phyloP scores from a whole-genome alignment of 2,888 invertebrate genomes.

The Chironomus riparius region DNA sequence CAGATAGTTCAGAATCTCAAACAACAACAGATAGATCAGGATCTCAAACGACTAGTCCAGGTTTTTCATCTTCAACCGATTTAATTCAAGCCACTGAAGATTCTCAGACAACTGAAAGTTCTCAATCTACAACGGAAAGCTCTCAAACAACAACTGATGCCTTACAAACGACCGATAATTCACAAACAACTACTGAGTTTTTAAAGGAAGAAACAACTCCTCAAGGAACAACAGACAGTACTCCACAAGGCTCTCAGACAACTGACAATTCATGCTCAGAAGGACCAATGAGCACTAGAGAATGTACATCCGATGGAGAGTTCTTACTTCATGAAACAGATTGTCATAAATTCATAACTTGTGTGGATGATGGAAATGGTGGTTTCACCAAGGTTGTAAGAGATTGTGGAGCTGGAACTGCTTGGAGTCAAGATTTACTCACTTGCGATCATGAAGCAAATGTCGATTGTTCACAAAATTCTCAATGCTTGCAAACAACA shows the following conservation, averaged over 20 bases:
- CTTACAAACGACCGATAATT: too few relatives aligned
- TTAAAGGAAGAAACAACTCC: conserved; percentile 23
- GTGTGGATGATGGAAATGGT: conserved; percentile 42
- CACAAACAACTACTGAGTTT: conserved; percentile 30
- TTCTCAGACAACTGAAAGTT: conserved; percentile 29
- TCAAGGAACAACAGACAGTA: too few relatives aligned
- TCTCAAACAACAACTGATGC: conserved; percentile 29
- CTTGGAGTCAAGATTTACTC: conserved; percentile 45
- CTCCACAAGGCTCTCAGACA: conserved; percentile 9
- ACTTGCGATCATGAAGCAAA: not conserved
- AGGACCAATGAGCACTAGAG: conserved; percentile 32
- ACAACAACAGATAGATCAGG: conserved; percentile 28
- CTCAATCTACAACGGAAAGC: conserved; percentile 30
- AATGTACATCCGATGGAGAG: conserved; percentile 40
- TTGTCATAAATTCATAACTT: conserved; percentile 57
- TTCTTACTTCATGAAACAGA: conserved; percentile 43
- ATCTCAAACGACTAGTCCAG: conserved; percentile 26
- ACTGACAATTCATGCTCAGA: conserved; percentile 5
- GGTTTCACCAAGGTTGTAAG: conserved; percentile 45
- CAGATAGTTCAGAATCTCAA: too few relatives aligned
- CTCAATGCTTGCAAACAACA: conserved; percentile 1
- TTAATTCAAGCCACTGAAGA: too few relatives aligned
- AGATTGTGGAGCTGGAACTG: conserved; percentile 48
- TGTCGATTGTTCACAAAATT: not conserved
- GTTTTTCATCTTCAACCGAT: too few relatives aligned